A percentile compares a stretch with the other conserved stretches of the same genome.
Conservation (phyloP, 2,797 vertebrate genomes). For the Lophotriccus pileatus region DNA sequence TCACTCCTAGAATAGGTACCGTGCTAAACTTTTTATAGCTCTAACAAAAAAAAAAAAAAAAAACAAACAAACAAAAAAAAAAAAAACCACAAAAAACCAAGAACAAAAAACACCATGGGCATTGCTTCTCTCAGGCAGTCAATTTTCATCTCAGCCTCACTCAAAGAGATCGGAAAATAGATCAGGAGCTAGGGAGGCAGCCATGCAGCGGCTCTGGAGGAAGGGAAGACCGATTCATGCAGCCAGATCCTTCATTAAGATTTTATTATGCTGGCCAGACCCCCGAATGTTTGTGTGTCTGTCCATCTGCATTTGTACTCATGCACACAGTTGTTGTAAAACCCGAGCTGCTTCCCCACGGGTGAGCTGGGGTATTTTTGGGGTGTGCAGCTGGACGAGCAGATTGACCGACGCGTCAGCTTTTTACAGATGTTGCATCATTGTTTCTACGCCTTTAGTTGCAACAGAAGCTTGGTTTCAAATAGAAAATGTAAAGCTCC, state of each 20-base stretch:
- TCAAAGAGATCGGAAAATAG: background rate
- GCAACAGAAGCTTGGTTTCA: background rate
- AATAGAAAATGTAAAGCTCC: background rate
- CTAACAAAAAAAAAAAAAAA: no score
- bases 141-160: background rate
- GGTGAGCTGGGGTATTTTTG: background rate
- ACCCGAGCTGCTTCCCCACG: background rate
- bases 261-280: accelerated
- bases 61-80: background rate
- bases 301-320: background rate
- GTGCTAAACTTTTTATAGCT: background rate
- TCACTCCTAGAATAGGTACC: accelerated
- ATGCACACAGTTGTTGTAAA: background rate
- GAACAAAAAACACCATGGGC: background rate
- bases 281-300: background rate
- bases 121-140: background rate
- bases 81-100: background rate
- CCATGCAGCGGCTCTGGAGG: accelerated
- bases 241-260: accelerated
- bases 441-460: background rate
- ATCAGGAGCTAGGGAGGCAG: background rate
- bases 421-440: background rate
- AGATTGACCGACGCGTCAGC: accelerated
- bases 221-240: background rate
- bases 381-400: background rate